Conservation (phyloP, 2,888 invertebrate species). For the Mongoloraphidia duomilia region DNA sequence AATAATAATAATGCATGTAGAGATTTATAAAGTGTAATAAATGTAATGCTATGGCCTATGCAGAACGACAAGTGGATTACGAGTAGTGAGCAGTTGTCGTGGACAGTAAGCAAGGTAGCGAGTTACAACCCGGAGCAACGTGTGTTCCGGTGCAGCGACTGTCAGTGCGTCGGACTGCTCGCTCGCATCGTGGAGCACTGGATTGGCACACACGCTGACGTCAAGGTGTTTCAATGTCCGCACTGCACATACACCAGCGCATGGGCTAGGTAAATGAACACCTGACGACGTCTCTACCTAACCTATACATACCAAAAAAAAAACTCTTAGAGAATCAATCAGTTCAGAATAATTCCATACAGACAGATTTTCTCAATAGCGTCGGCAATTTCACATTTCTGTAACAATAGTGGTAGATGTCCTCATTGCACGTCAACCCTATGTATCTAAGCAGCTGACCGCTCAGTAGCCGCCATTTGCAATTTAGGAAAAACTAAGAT, state of each 20-base stretch:
- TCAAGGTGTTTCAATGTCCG: slow-evolving; percentile 46
- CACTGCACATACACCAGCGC: slow-evolving; percentile 62
- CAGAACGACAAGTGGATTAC: slow-evolving; percentile 45
- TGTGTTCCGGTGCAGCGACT: slow-evolving; percentile 59
- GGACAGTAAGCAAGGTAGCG: slow-evolving; percentile 68
- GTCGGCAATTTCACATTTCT: too few relatives aligned
- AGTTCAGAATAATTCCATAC: too few relatives aligned
- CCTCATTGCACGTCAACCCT: too few relatives aligned
- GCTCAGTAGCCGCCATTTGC: too few relatives aligned
- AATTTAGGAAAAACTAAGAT: too few relatives aligned
- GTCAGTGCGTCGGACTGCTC: slow-evolving; percentile 61
- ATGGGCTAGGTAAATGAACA: slow-evolving; percentile 37
- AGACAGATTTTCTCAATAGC: too few relatives aligned
- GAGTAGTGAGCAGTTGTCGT: slow-evolving; percentile 54
- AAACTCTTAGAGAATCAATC: too few relatives aligned
- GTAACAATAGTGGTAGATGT: too few relatives aligned
- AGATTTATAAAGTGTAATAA: neutral
- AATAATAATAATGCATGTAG: too few relatives aligned
- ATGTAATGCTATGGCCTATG: slow-evolving; percentile 6
- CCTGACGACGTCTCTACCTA: neutral
- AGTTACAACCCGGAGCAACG: slow-evolving; percentile 65
- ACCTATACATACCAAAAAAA: too few relatives aligned
- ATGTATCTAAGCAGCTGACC: too few relatives aligned
- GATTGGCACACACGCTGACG: slow-evolving; percentile 57
- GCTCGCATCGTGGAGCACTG: slow-evolving; percentile 63